Evolutionary conservation across 2,113 vertebrate genomes (phyloP), one percentile per base, ranked within the genome.

Genomic region (Vidua chalybeata): DNA sequence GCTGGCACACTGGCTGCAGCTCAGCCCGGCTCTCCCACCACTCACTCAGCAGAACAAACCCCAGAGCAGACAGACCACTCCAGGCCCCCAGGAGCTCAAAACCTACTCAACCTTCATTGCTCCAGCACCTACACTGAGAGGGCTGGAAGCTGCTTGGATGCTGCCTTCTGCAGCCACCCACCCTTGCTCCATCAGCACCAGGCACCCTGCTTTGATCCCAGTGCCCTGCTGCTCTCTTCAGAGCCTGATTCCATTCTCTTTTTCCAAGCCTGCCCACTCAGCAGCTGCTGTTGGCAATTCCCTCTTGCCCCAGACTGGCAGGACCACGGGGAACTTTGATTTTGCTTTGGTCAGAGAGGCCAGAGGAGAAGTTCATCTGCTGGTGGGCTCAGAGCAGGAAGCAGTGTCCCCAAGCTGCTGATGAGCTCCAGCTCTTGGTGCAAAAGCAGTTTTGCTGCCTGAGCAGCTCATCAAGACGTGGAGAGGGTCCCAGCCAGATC

Each of bases 401-500:
- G 78, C 61, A 39, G 69, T 0, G 24, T 84, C 88, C 55, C 72
- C 33, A 83, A 15, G 63, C 71, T 92, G 59, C 76, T 89, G 75
- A 95, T 41, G 68, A 94, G 87, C 86, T 92, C 79, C 88, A 94
- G 76, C 48, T 63, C 88, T 59, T 0, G 0, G 64, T 71, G 75
- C 62, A 90, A 90, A 79, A 58, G 82, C 63, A 37, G 28, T 80
- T 92, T 69, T 85, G 74, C 63, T 95, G 90, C 82, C 88, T 85
- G 78, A 97, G 85, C 71, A 95, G 82, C 85, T 90, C 88, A 90
- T 90, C 88, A 71, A 74, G 86, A 81, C 3, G 10, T 54, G 72
- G 63, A 94, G 72, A 94, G 41, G 94, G 90, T 90, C 72, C 76
- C 28, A 45, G 94, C 92, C 95, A 94, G 94, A 92, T 66, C 52